Conservation (phyloP, 2,888 invertebrate genomes). For the Sarcophaga caerulescens region DNA sequence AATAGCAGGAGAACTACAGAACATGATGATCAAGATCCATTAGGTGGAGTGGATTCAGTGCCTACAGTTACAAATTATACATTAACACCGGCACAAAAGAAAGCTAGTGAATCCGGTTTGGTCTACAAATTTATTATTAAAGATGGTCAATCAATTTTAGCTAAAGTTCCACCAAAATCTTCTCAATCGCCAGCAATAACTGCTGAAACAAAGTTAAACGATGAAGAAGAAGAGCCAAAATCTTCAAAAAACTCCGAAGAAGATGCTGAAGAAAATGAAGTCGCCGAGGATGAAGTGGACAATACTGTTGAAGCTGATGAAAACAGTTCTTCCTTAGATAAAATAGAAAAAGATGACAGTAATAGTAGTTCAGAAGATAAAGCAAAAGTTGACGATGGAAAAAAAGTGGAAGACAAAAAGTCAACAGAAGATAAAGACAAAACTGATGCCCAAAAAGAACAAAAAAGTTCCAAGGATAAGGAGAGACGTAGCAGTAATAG, state of each 20-base stretch:
- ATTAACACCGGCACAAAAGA: constrained; percentile 75
- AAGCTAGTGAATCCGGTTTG: constrained; percentile 77
- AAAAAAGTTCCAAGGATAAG: constrained; percentile 70
- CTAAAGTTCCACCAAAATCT: constrained; percentile 74
- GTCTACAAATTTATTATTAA: constrained; percentile 86
- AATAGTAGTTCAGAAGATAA: constrained; percentile 76
- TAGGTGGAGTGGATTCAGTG: constrained; percentile 69
- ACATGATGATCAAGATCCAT: constrained; percentile 68
- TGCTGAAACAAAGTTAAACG: constrained; percentile 39
- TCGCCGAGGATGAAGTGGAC: constrained; percentile 35
- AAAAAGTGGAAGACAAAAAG: constrained; percentile 58
- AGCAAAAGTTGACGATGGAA: constrained; percentile 77
- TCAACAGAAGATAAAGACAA: constrained; percentile 71
- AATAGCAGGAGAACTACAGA: constrained; percentile 19
- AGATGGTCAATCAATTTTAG: constrained; percentile 87
- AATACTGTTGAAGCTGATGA: constrained; percentile 54
- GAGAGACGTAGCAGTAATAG: constrained; percentile 62
- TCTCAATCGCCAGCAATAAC: constrained; percentile 45
- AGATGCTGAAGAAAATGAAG: constrained; percentile 48
- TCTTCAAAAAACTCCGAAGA: constrained; percentile 42
- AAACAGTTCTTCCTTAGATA: constrained; percentile 62
- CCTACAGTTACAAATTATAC: constrained; percentile 60
- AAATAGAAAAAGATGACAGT: constrained; percentile 73
- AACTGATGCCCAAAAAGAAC: constrained; percentile 66
- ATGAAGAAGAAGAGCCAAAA: constrained; percentile 55